Evolutionary conservation across 1,140 invertebrate species (phyloP), one percentile per base, ranked within the genome.

Genomic region (Alviniconcha marisindica): DNA sequence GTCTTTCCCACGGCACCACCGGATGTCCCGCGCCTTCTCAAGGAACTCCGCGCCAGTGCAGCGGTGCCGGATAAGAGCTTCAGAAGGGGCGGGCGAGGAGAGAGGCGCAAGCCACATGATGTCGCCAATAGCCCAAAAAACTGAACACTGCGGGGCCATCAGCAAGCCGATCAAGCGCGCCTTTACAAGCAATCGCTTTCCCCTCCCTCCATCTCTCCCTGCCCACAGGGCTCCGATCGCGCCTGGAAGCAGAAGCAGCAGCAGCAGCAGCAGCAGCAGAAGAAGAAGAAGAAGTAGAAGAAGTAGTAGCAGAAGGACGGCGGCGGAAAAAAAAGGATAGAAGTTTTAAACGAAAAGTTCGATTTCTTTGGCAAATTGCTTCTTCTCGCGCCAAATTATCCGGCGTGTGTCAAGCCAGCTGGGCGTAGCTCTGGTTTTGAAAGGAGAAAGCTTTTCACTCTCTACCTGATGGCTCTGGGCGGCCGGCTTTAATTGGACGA

Each of bases 361-460:
- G 56, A 80, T 80, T 44, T 66, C 60, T 21, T 33, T 42, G 36
- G 40, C 78, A 80, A 66, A 80, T 80, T 80, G 78, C 51, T 69
- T 80, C 60, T 80, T 80, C 56, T 78, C 18, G 51, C 56, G 77
- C 51, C 77, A 78, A 78, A 78, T 78, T 78, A 78, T 38, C 28
- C 14, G 4, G 74, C 51, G 18, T 14, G 77, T 78, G 77, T 51
- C 77, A 78, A 78, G 36, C 77, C 77, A 78, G 77, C 77, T 78
- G 77, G 51, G 44, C 77, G 77, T 78, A 78, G 63, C 24, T 12
- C 77, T 33, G n/a, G 77, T 60, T 28, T 36, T n/a, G 51, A 78
- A 78, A n/a, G 36, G 73, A 38, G 38, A 56, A 56, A 78, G 77
- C 73, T 38, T 76, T 76, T 76, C 42, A 76, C 33, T 48, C 33